phyloP scores from a whole-genome alignment of 2,797 vertebrate genomes.

The Malacoraja senta region DNA sequence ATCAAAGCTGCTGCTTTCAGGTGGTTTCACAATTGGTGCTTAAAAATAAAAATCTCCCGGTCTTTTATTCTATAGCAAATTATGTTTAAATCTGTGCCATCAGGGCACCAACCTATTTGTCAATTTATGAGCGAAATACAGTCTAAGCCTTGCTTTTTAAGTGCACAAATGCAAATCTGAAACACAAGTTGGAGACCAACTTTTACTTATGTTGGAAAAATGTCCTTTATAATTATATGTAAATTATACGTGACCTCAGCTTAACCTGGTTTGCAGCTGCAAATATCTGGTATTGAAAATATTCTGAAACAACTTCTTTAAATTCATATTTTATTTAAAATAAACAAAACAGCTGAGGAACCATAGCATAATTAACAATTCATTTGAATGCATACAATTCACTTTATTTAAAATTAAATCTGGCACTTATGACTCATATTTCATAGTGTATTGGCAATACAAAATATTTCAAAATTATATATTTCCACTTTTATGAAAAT shows the following conservation, averaged over 20 bases:
- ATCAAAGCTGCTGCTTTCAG: neutral
- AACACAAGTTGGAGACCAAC: neutral
- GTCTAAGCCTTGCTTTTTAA: neutral
- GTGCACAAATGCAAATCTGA: neutral
- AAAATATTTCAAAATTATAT: conserved; percentile 11
- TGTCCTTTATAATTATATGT: neutral
- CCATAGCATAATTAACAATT: neutral
- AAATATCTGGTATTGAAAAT: neutral
- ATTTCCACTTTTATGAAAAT: neutral
- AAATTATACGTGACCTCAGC: neutral
- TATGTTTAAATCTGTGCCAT: neutral
- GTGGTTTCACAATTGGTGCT: neutral
- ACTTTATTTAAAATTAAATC: conserved; percentile 11
- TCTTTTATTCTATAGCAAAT: neutral
- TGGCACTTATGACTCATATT: conserved; percentile 8
- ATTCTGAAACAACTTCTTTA: conserved; percentile 11
- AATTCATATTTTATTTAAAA: neutral
- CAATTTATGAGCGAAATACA: neutral
- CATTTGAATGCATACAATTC: neutral
- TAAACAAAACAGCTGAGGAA: neutral
- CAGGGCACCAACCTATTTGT: neutral
- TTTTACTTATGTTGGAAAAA: conserved; percentile 43
- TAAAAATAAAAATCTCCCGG: neutral
- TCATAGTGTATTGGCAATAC: neutral
- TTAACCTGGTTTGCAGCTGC: conserved; percentile 21